Base-by-base conservation (phyloP, 53 echinoderm and acorn worm species). In the Stichopus horrens region DNA sequence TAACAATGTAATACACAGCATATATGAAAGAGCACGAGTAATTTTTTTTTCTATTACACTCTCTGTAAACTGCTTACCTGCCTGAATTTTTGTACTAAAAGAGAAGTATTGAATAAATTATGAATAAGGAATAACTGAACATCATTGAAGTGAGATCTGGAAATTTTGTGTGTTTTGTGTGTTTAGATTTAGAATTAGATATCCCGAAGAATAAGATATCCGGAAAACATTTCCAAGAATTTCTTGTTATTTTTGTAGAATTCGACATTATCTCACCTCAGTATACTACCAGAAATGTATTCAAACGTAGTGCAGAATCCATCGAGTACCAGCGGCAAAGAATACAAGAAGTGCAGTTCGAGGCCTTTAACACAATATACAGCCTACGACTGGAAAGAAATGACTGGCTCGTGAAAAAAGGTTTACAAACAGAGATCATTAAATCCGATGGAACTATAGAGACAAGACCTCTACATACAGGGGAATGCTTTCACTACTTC, bases 391-490 rank as follows among this genome's bases (percentile, higher is more conserved):
- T 96, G 5, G 60, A 88, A 22, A 88, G 86, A 60, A 96, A 96
- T 54, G 86, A 86, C 74, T 90, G 93, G 91, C 92, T 96, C 1
- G 14, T 92, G 21, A 77, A 88, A 52, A 60, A 91, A 9, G 96
- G 93, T 0, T 79, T 96, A 21, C 79, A 88, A 51, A 82, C 93
- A 59, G 93, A 95, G 57, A 92, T 90, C 23, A 79, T 92, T 7
- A 86, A 91, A 23, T 58, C 83, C 5, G 91, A 95, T 18, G 96
- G 96, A 4, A 83, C 90, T 2, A 88, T 90, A 63, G 83, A 88
- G 76, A 80, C 74, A 55, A 90, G 86, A 82, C 89, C 94, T 53
- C 67, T 88, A 16, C 77, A 63, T 51, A 76, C 75, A 53, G 88
- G 59, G 23, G 60, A 89, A 63, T 94, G 96, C 51, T 37, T 37